Evolutionary conservation across 37 sponge, comb jelly and placozoan species (phyloP).

Genomic region (Bolinopsis microptera): DNA sequence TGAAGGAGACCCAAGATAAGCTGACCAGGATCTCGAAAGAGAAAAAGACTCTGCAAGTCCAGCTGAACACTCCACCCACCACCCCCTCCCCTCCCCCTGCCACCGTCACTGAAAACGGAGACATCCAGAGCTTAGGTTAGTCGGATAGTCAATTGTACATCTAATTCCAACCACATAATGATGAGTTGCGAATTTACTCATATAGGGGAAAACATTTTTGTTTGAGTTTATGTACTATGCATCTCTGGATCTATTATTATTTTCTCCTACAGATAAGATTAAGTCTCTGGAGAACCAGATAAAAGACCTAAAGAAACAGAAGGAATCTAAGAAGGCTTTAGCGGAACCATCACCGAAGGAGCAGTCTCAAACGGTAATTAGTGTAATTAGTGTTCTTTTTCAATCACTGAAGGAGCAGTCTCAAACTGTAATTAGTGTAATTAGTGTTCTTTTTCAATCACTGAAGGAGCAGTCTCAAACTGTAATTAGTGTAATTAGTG

Average conservation of each 20-base stretch:
- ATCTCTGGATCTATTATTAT: too few species aligned
- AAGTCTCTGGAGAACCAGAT: constrained; percentile 33
- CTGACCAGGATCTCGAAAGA: constrained; percentile 22
- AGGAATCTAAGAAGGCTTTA: background rate
- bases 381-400: background rate
- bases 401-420: background rate
- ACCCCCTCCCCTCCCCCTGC: constrained; percentile 21
- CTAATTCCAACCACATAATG: background rate
- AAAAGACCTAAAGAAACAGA: background rate
- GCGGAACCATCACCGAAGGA: background rate
- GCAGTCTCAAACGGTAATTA: background rate
- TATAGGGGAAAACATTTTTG: background rate
- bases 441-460: too few species aligned
- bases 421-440: too few species aligned
- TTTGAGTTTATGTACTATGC: background rate
- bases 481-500: too few species aligned
- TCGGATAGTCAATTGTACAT: too few species aligned
- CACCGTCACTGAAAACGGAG: background rate
- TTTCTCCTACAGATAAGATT: constrained; percentile 61
- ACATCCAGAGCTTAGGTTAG: background rate
- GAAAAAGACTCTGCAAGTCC: constrained; percentile 24
- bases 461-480: too few species aligned
- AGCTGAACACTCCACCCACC: constrained; percentile 33
- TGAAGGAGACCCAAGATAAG: constrained; percentile 25
- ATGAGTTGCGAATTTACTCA: background rate